phyloP scores from a whole-genome alignment of 2,797 vertebrate species.

The Numenius phaeopus region DNA sequence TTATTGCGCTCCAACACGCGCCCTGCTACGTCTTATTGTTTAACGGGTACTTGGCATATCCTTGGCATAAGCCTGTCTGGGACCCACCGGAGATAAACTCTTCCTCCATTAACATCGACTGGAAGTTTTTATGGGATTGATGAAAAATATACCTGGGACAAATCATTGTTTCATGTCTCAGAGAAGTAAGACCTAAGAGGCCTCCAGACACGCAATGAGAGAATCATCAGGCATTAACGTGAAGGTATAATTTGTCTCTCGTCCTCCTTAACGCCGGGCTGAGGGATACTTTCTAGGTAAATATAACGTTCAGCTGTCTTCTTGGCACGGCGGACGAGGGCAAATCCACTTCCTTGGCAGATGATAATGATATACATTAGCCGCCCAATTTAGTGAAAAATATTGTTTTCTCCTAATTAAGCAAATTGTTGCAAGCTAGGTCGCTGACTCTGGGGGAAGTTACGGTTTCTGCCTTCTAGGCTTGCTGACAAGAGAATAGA shows the following conservation, averaged over 20 bases:
- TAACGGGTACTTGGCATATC: neutral
- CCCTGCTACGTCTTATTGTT: neutral
- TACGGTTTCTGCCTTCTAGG: neutral
- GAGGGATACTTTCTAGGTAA: neutral
- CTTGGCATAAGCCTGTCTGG: neutral
- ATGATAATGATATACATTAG: neutral
- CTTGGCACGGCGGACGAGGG: neutral
- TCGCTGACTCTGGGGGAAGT: neutral
- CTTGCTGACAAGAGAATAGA: neutral
- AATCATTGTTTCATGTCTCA: neutral
- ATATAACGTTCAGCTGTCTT: neutral
- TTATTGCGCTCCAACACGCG: neutral
- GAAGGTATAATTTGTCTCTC: slow-evolving; percentile 10
- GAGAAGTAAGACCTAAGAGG: neutral
- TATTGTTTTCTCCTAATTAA: slow-evolving; percentile 46
- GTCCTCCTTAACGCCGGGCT: neutral
- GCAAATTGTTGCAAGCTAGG: neutral
- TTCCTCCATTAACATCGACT: neutral
- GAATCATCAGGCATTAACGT: neutral
- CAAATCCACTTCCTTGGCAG: slow-evolving; percentile 3
- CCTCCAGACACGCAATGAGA: neutral
- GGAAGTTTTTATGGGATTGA: slow-evolving; percentile 13
- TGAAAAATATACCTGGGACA: slow-evolving; percentile 19
- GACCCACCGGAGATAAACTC: neutral
- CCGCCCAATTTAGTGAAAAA: slow-evolving; percentile 25